Evolutionary conservation across 2,113 vertebrate genomes (phyloP).

Genomic region (Bolborhynchus lineola): DNA sequence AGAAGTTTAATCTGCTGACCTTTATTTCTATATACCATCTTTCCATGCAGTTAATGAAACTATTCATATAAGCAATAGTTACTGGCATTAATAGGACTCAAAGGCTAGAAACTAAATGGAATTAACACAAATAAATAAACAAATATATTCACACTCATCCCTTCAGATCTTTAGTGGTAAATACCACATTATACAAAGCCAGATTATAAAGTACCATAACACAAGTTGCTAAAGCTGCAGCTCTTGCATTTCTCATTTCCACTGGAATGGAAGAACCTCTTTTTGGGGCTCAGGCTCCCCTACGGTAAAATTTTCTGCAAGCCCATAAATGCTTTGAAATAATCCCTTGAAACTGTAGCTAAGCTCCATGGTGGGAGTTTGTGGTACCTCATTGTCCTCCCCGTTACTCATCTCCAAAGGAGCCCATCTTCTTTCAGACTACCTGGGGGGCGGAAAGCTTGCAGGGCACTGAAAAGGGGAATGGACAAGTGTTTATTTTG

Average conservation of each 20-base stretch:
- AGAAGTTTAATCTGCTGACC: not conserved
- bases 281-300: fast-evolving
- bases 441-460: not conserved
- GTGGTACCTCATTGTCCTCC: not conserved
- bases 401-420: not conserved
- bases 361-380: not conserved
- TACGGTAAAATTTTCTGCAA: not conserved
- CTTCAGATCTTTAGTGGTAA: constrained; percentile 15
- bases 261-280: not conserved
- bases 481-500: not conserved
- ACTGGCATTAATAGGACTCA: not conserved
- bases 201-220: not conserved
- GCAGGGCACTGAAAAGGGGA: not conserved
- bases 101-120: constrained; percentile 22
- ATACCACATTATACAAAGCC: not conserved
- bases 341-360: not conserved
- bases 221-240: not conserved
- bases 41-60: constrained; percentile 14
- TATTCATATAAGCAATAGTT: not conserved
- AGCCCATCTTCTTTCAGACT: not conserved
- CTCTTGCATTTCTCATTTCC: not conserved
- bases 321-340: not conserved
- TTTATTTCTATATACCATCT: constrained; percentile 31
- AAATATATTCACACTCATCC: not conserved
- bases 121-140: constrained; percentile 33